phyloP scores from a whole-genome alignment of 2,113 vertebrate genomes.

The Parus major region DNA sequence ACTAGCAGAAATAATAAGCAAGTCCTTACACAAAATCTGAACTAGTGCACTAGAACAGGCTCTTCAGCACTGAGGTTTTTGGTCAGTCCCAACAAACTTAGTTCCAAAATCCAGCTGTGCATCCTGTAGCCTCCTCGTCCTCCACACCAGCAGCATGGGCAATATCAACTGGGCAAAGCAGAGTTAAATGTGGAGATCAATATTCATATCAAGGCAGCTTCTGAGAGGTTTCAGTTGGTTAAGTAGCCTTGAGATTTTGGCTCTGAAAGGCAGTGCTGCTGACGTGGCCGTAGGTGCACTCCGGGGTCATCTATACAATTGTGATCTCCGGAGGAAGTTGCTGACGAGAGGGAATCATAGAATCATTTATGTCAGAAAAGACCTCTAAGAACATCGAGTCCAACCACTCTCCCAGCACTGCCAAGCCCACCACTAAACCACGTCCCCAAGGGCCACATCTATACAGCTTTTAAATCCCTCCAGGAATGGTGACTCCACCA shows the following conservation, averaged over 20 bases:
- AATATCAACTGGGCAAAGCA: not conserved
- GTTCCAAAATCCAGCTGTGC: not conserved
- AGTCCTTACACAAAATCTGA: not conserved
- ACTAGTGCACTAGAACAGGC: not conserved
- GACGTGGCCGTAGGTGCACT: not conserved
- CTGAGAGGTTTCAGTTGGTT: constrained; percentile 19
- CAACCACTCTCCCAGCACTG: not conserved
- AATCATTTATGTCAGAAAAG: not conserved
- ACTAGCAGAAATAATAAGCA: constrained; percentile 60
- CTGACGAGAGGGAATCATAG: not conserved
- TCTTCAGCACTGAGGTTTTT: not conserved
- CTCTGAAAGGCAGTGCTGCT: not conserved
- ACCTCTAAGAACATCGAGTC: not conserved
- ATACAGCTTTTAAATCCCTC: not conserved
- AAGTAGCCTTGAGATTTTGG: not conserved
- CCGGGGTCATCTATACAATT: not conserved
- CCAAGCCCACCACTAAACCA: not conserved
- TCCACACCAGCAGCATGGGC: not conserved
- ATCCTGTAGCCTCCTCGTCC: fast-evolving
- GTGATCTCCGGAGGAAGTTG: not conserved
- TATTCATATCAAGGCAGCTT: not conserved
- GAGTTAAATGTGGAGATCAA: not conserved
- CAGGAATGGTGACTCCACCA: not conserved
- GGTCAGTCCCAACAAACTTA: not conserved
- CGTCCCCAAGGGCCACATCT: not conserved